A percentile compares a stretch with the other conserved stretches of the same genome.
Conservation (phyloP, 2,888 invertebrate genomes). For the Calliopum simillimum region DNA sequence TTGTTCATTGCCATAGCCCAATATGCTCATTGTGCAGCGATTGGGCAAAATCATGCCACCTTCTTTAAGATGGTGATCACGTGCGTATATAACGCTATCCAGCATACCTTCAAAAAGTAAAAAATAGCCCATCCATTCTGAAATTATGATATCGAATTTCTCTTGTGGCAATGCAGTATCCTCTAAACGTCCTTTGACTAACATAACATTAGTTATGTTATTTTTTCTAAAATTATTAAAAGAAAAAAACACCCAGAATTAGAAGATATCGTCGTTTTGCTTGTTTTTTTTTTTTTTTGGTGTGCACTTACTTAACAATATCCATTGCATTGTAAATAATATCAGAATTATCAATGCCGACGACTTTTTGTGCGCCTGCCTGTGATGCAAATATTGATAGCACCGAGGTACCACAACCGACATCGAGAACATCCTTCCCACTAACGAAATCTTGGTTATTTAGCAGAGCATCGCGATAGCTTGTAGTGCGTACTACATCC, state of each 20-base stretch:
- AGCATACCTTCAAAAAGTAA: constrained; percentile 96
- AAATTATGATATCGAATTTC: constrained; percentile 91
- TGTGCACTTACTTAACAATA: constrained; percentile 78
- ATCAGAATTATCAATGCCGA: constrained; percentile 95
- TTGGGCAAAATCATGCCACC: constrained; percentile 86
- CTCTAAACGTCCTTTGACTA: constrained; percentile 89
- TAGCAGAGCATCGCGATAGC: constrained; percentile 86
- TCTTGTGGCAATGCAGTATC: constrained; percentile 79
- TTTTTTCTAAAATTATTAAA: constrained; percentile 61
- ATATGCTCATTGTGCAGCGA: constrained; percentile 82
- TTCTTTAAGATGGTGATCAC: constrained; percentile 82
- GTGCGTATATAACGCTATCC: constrained; percentile 90
- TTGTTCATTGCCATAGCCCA: constrained; percentile 82
- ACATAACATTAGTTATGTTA: constrained; percentile 73
- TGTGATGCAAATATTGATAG: constrained; percentile 97
- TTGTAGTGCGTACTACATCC: constrained; percentile 87
- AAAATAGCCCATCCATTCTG: constrained; percentile 99
- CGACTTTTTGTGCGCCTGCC: constrained; percentile 90
- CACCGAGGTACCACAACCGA: constrained; percentile 98
- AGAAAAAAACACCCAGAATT: constrained; percentile 8
- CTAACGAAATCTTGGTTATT: constrained; percentile 77
- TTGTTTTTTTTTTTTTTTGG: not conserved
- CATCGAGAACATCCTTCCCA: constrained; percentile 86
- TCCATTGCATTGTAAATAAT: constrained; percentile 96
- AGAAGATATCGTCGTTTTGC: not conserved